These are phyloP conservation scores for Maniola jurtina DNA, from an alignment of 1,140 invertebrate genomes.

Conservation along the genomic window DNA sequence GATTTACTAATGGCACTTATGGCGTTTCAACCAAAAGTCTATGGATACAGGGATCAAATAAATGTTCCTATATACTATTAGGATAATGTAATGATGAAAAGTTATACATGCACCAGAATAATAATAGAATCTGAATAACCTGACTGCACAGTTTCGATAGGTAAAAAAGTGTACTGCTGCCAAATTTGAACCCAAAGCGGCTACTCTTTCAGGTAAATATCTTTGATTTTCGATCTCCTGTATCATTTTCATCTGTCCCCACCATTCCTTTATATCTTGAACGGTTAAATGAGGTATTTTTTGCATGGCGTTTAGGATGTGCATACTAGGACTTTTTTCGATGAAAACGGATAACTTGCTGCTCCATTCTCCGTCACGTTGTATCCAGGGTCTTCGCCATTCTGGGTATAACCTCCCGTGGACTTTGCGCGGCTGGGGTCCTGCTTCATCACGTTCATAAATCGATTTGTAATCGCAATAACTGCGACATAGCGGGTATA, in stretches of 20 bases:
- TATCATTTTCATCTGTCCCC: conserved; percentile 55
- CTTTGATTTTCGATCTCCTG: conserved; percentile 68
- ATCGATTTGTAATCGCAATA: conserved; percentile 64
- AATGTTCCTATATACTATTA: no score
- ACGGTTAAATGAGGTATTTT: conserved; percentile 50
- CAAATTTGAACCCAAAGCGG: conserved; percentile 60
- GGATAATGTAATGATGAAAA: neutral
- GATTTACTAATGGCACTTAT: no score
- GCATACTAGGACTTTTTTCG: conserved; percentile 62
- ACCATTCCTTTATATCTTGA: conserved; percentile 57
- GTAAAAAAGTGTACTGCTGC: conserved; percentile 68
- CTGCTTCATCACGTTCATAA: conserved; percentile 64
- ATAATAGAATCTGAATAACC: conserved; percentile 35
- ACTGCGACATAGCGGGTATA: conserved; percentile 39
- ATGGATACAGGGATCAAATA: no score
- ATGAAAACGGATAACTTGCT: conserved; percentile 63
- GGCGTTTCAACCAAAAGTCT: no score
- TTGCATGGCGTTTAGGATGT: conserved; percentile 51
- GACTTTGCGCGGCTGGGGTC: conserved; percentile 51
- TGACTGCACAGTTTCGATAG: conserved; percentile 57
- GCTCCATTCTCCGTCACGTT: conserved; percentile 60
- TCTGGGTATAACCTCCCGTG: conserved; percentile 59
- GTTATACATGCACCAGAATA: neutral
- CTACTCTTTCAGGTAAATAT: conserved; percentile 54
- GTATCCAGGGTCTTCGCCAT: conserved; percentile 65